These are phyloP conservation scores for Pyrrhosoma nymphula DNA, from an alignment of 2,888 invertebrate genomes.

Conservation along the genomic window DNA sequence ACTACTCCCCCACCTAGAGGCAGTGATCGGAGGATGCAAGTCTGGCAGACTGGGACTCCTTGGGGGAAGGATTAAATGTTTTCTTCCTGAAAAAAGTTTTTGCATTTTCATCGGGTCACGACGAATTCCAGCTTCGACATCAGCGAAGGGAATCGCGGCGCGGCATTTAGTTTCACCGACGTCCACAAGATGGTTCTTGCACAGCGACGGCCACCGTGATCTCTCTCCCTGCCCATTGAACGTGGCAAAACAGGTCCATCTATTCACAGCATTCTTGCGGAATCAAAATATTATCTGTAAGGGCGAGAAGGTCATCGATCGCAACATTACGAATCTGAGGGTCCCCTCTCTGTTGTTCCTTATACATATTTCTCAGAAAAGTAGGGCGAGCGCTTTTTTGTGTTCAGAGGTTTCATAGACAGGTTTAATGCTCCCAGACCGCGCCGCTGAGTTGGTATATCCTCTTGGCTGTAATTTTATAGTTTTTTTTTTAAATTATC, in stretches of 20 bases:
- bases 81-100: neutral
- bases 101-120: neutral
- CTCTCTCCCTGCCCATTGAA: neutral
- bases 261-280: neutral
- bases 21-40: too few relatives aligned
- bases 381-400: neutral
- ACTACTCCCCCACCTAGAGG: too few relatives aligned
- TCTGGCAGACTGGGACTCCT: neutral
- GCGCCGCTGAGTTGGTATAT: neutral
- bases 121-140: neutral
- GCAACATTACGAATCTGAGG: neutral
- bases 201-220: neutral
- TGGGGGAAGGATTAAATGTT: neutral
- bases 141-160: neutral
- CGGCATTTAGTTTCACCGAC: neutral
- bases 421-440: neutral
- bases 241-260: constrained; percentile 5
- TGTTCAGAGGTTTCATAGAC: neutral
- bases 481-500: neutral
- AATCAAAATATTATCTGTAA: constrained; percentile 6
- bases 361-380: neutral
- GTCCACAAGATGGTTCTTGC: neutral
- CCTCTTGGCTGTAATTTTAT: neutral
- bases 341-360: neutral
- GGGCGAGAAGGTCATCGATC: constrained; percentile 32